Evolutionary conservation across 2,113 vertebrate species (phyloP).

Genomic region (Pedetes capensis): DNA sequence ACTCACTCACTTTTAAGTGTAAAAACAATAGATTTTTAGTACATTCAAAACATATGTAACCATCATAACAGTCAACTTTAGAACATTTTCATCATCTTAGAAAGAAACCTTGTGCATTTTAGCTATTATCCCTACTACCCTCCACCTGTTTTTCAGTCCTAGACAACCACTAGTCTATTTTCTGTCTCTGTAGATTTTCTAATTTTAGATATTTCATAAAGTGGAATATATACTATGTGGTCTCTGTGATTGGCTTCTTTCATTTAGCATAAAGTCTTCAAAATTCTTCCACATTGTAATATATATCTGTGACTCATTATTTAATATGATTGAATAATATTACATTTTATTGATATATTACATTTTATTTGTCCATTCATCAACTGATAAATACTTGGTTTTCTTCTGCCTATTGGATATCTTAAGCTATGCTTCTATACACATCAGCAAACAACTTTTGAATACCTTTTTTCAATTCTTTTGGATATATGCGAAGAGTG

Average conservation of each 20-base stretch:
- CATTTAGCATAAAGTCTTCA: neutral
- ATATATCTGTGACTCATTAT: neutral
- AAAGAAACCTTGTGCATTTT: neutral
- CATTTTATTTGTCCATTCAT: neutral
- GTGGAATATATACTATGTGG: neutral
- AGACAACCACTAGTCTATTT: neutral
- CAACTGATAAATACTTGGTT: neutral
- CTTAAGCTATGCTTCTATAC: neutral
- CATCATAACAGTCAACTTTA: neutral
- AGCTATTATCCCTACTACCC: neutral
- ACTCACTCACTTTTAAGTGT: neutral
- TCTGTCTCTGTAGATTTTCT: neutral
- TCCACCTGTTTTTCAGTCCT: neutral
- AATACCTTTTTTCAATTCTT: neutral
- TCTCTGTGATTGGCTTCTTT: neutral
- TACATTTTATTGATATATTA: neutral
- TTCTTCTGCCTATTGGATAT: neutral
- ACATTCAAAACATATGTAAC: neutral
- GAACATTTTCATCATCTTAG: neutral
- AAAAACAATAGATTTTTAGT: neutral
- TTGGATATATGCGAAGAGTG: neutral
- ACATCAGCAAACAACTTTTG: neutral
- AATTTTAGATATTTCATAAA: neutral
- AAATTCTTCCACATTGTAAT: neutral
- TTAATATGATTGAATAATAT: neutral